A percentile compares a stretch with the other conserved stretches of the same genome.
Evolutionary conservation across 2,888 invertebrate genomes (phyloP).

Genomic region (Pyrrhia umbra): DNA sequence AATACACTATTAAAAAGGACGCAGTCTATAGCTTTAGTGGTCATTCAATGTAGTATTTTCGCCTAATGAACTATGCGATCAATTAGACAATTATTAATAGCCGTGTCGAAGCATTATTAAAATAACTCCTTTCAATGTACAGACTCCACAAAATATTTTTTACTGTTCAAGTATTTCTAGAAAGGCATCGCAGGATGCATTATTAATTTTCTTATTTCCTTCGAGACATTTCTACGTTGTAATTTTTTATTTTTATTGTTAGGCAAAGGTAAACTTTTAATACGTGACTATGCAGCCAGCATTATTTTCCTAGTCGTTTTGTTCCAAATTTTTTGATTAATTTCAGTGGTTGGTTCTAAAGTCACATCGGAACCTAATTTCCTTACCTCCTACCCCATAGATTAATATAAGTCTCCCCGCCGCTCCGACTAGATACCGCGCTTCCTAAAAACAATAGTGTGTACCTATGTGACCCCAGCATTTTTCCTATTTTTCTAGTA

Average conservation of each 20-base stretch:
- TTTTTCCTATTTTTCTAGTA: too few species aligned
- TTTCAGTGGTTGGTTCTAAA: not conserved
- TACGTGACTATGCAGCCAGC: not conserved
- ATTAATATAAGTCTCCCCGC: too few species aligned
- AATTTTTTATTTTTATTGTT: not conserved
- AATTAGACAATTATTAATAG: conserved; percentile 72
- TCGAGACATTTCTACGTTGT: not conserved
- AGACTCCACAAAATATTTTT: conserved; percentile 30
- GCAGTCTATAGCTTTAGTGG: conserved; percentile 24
- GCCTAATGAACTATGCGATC: conserved; percentile 70
- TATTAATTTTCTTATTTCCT: not conserved
- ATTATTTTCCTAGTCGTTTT: not conserved
- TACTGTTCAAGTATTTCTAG: conserved; percentile 15
- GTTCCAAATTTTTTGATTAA: not conserved
- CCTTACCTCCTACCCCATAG: not conserved
- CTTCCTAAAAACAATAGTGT: too few species aligned
- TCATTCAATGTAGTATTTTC: conserved; percentile 60
- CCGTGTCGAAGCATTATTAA: conserved; percentile 64
- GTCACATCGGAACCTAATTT: not conserved
- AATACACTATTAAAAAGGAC: conserved; percentile 12
- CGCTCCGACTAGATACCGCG: too few species aligned
- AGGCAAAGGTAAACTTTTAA: not conserved
- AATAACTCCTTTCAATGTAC: conserved; percentile 58
- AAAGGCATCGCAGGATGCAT: not conserved
- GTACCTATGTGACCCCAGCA: too few species aligned